Percentiles rank a stretch among this genome's conserved stretches.
phyloP scores from a whole-genome alignment of 2,797 vertebrate genomes.

The Chelonia mydas region DNA sequence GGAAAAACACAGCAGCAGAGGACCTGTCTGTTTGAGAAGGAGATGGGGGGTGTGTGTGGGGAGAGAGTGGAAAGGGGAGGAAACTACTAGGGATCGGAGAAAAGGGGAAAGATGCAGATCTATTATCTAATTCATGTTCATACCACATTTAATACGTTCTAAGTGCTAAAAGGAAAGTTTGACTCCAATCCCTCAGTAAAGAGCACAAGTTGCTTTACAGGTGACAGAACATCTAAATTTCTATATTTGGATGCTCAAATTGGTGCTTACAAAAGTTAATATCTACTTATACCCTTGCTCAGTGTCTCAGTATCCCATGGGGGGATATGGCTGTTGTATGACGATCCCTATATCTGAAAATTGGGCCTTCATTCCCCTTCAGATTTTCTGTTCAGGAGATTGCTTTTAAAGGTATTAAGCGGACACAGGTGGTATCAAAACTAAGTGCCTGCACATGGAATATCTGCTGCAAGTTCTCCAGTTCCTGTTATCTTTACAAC shows the following conservation, averaged over 20 bases:
- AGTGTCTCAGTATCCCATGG: neutral
- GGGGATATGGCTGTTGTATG: neutral
- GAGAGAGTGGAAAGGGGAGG: neutral
- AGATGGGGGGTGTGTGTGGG: neutral
- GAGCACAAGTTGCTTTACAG: neutral
- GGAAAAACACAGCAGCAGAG: neutral
- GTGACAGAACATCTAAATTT: neutral
- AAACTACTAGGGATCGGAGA: neutral
- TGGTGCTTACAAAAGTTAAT: neutral
- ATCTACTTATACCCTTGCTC: conserved; percentile 4
- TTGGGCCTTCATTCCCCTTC: conserved; percentile 18
- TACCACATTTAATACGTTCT: neutral
- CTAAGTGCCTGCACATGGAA: conserved; percentile 77
- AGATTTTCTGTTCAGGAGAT: conserved; percentile 56
- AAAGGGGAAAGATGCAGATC: neutral
- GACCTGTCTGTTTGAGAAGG: neutral
- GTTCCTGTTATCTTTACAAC: conserved; percentile 77
- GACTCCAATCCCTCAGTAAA: neutral
- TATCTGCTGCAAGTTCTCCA: conserved; percentile 70
- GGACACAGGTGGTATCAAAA: conserved; percentile 75
- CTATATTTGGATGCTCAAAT: neutral
- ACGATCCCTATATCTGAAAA: conserved; percentile 25
- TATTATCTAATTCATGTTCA: neutral
- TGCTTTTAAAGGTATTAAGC: conserved; percentile 76
- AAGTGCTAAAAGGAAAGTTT: neutral